Percentiles rank a stretch among this genome's conserved stretches.
phyloP scores from a whole-genome alignment of 2,888 invertebrate species.

The Caenorhabditis sp. region DNA sequence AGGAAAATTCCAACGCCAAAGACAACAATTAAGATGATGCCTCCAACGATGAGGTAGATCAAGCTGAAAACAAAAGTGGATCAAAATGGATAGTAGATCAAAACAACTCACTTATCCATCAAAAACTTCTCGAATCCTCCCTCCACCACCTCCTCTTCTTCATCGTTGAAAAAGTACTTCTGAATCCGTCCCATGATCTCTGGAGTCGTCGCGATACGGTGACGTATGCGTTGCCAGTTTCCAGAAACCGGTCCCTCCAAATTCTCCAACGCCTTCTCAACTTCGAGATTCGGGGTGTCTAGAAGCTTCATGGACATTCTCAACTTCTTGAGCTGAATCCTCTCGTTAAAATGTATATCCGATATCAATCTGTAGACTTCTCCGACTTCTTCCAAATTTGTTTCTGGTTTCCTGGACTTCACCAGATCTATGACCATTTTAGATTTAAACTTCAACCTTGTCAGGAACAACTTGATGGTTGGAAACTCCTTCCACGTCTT shows the following conservation, averaged over 20 bases:
- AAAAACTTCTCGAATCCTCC: neutral
- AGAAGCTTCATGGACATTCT: constrained; percentile 10
- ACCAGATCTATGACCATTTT: neutral
- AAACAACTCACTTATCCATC: neutral
- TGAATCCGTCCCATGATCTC: neutral
- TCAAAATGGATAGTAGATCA: neutral
- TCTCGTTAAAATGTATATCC: neutral
- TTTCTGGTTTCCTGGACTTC: neutral
- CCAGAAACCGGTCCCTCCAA: neutral
- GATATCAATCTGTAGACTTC: neutral
- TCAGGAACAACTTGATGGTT: neutral
- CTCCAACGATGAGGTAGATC: neutral
- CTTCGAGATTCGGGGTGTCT: neutral
- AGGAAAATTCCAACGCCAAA: no score
- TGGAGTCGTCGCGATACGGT: neutral
- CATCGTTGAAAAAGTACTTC: neutral
- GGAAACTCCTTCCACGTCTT: neutral
- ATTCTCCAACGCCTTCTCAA: neutral
- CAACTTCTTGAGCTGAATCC: neutral
- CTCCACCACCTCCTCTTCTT: neutral
- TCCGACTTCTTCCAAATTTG: neutral
- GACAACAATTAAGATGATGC: no score
- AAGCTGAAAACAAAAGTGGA: neutral
- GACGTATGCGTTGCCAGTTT: neutral
- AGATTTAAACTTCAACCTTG: neutral